Evolutionary conservation across 2,888 invertebrate species (phyloP).

Genomic region (Choreutis nemorana): DNA sequence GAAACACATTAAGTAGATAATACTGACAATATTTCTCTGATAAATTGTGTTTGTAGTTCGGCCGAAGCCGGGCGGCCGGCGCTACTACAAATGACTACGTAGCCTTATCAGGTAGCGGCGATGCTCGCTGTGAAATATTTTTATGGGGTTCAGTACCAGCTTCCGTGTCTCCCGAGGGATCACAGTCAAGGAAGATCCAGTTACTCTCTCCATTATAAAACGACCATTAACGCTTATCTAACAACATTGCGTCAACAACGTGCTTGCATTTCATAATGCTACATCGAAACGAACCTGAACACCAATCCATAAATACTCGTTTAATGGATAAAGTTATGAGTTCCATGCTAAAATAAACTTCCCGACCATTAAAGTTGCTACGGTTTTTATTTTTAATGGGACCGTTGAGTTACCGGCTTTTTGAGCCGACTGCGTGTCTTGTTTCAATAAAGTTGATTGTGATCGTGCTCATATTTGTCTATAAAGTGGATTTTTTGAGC

Average conservation of each 20-base stretch:
- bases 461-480: conserved; percentile 40
- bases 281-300: conserved; percentile 1
- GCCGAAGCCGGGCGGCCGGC: conserved; percentile 30
- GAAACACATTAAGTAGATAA: conserved; percentile 28
- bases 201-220: conserved; percentile 42
- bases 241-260: conserved; percentile 27
- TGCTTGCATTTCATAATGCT: conserved; percentile 21
- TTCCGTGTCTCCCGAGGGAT: conserved; percentile 37
- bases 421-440: conserved; percentile 23
- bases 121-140: conserved; percentile 53
- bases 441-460: conserved; percentile 43
- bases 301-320: conserved; percentile 30
- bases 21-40: conserved; percentile 26
- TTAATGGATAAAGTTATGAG: conserved; percentile 15
- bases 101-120: conserved; percentile 58
- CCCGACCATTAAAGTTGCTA: conserved; percentile 29
- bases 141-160: conserved; percentile 48
- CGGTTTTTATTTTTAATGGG: conserved; percentile 38
- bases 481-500: conserved; percentile 41
- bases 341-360: conserved; percentile 17
- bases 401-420: conserved; percentile 21
- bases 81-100: conserved; percentile 54
- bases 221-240: conserved; percentile 24
- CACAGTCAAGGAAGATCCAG: conserved; percentile 31
- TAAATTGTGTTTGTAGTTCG: conserved; percentile 35